Base-by-base conservation (phyloP, 2,888 invertebrate genomes). In the Meganola albula region DNA sequence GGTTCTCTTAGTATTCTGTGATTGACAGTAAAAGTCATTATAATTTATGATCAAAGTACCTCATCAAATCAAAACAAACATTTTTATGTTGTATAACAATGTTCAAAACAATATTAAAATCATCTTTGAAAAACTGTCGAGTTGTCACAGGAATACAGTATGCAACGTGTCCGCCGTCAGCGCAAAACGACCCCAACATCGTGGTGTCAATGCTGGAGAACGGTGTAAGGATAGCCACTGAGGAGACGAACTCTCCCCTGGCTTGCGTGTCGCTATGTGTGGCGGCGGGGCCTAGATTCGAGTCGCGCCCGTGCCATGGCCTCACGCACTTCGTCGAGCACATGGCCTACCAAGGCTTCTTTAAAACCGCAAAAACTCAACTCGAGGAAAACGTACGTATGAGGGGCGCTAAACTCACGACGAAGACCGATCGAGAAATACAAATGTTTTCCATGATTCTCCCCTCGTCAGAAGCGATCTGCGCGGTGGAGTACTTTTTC, bases 241-340 rank as follows among this genome's bases (percentile, higher is more conserved):
- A 78, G 33, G 44, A 54, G 36, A 55, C 54, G 0, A 10, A 29
- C 1, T 53, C 64, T 0, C 58, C 66, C 0, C 11, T 74, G 4
- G 53, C 67, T 2, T 69, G 71, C 32, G 39, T 76, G 12, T 53
- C 70, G 2, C 44, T 83, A 1, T 59, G 64, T 25, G 50, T 70
- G 2, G 61, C 71, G 34, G 69, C 63, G 0, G 84, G 84, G 1
- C 39, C 84, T 0, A 57, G 78, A 6, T 78, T 58, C 39, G 84
- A 84, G 44, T 62, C 51, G 0, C 16, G 40, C 1, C 44, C 42
- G 37, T 62, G 65, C 31, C 72, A 82, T 40, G 84, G 84, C 1
- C 59, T 82, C 9, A 58, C 73, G 0, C 71, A 82, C 44, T 69
- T 83, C 31, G 59, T 84, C 10, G 80, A 79, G 40, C 82, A 76